Percentiles rank a stretch among this genome's conserved stretches.
These are phyloP conservation scores for Nomada fucata DNA, from an alignment of 2,888 invertebrate species.

Conservation along the genomic window DNA sequence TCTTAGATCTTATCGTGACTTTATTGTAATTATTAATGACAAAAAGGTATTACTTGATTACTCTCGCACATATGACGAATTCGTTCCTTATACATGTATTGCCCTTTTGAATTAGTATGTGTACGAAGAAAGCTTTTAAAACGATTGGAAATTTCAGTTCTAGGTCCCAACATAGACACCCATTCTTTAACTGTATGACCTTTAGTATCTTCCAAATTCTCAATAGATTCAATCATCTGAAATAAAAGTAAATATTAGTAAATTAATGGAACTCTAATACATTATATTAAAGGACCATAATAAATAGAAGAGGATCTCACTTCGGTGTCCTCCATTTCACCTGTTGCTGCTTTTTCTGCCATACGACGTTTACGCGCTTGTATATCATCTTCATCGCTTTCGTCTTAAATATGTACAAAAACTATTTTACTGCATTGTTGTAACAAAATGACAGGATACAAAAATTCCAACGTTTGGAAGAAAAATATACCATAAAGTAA, in stretches of 20 bases:
- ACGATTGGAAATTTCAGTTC: conserved; percentile 97
- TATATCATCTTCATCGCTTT: conserved; percentile 92
- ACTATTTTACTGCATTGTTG: conserved; percentile 25
- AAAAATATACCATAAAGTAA: conserved; percentile 90
- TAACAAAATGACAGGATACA: neutral
- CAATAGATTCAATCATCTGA: conserved; percentile 96
- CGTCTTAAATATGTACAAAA: conserved; percentile 85
- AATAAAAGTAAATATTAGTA: conserved; percentile 35
- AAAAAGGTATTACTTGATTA: conserved; percentile 86
- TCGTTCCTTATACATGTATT: conserved; percentile 95
- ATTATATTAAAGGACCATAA: conserved; percentile 9
- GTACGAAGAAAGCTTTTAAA: conserved; percentile 97
- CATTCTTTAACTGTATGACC: conserved; percentile 97
- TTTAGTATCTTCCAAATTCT: conserved; percentile 98
- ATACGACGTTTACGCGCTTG: conserved; percentile 89
- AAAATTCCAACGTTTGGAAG: conserved; percentile 54
- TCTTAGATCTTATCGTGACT: neutral
- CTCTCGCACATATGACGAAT: conserved; percentile 97
- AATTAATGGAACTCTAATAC: conserved; percentile 15
- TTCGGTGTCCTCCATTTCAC: conserved; percentile 91
- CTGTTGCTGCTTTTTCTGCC: conserved; percentile 95
- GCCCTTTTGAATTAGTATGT: conserved; percentile 93
- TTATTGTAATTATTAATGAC: neutral
- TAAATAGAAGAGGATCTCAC: conserved; percentile 75
- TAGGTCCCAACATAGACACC: conserved; percentile 97